Evolutionary conservation across 2,888 invertebrate genomes (phyloP), one percentile per base, ranked within the genome.

Genomic region (Chloromyia formosa): DNA sequence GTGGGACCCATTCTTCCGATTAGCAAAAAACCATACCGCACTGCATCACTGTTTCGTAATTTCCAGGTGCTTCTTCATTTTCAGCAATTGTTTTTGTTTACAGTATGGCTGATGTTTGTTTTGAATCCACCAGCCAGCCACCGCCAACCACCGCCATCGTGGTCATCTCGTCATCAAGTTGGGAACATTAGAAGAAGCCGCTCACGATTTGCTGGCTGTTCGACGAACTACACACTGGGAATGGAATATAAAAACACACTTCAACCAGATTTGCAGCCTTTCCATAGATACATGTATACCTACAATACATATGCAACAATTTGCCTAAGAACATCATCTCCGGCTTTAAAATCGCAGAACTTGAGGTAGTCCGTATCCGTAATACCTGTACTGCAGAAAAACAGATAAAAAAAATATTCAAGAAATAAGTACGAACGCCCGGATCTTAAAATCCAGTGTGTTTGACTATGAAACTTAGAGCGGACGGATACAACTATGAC

Each of bases 1-100:
- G 27, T 60, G 60, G 23, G 60, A 60, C 27, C n/a, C 27, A 60
- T 23, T 27, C 27, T 23, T 23, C 60, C 60, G 4, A 60, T 23
- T 23, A 60, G 27, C 23, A 23, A 12, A 18, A 56, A 56, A 56
- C 1, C 18, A 23, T 23, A 60, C 60, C 60, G 23, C n/a, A 60
- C 60, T 23, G 60, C 60, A 27, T 60, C 60, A 60, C 27, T 22
- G 27, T 60, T 60, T 60, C 60, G 60, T 60, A 60, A 60, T n/a
- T 23, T 60, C 60, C 60, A 60, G 60, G 60, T 60, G 60, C 60
- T 60, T 60, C 60, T 60, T 60, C 60, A 23, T 27, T 23, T 58
- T 58, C 56, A 16, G 4, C 56, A 18, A 23, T 56, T 60, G 60
- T 20, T 27, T 60, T 60, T 22, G 9, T 60, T 23, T 22, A 23